Conservation (phyloP, 2,113 vertebrate species). For the Thryonomys swinderianus region DNA sequence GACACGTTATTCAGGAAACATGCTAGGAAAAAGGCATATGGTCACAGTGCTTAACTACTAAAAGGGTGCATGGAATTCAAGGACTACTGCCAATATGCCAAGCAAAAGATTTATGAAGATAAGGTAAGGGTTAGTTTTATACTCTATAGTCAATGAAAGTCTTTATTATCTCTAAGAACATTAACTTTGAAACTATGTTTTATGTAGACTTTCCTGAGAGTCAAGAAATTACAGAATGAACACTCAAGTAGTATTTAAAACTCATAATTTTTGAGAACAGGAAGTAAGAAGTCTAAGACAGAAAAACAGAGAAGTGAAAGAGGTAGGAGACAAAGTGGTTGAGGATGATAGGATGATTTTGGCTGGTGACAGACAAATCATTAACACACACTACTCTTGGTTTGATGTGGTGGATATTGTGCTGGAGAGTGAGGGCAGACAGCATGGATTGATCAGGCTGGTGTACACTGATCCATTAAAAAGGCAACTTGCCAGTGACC, state of each 20-base stretch:
- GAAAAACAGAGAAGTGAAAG: slow-evolving; percentile 30
- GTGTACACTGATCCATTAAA: background rate
- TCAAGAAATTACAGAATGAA: slow-evolving; percentile 12
- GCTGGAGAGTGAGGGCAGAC: background rate
- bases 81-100: slow-evolving; percentile 86
- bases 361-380: background rate
- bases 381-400: background rate
- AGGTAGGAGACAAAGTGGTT: slow-evolving; percentile 13
- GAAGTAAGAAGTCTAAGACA: background rate
- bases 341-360: background rate
- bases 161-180: slow-evolving; percentile 55
- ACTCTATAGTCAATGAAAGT: slow-evolving; percentile 42
- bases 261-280: background rate
- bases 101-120: slow-evolving; percentile 84
- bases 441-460: background rate
- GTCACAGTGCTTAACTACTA: slow-evolving; percentile 86
- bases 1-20: slow-evolving; percentile 87
- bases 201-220: slow-evolving; percentile 50
- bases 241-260: slow-evolving; percentile 35
- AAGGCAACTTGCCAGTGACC: background rate
- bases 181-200: slow-evolving; percentile 52
- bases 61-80: slow-evolving; percentile 86
- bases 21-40: slow-evolving; percentile 85
- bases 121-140: slow-evolving; percentile 67
- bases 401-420: background rate